Evolutionary conservation across 2,113 vertebrate genomes (phyloP).

Genomic region (Chaetops frenatus): DNA sequence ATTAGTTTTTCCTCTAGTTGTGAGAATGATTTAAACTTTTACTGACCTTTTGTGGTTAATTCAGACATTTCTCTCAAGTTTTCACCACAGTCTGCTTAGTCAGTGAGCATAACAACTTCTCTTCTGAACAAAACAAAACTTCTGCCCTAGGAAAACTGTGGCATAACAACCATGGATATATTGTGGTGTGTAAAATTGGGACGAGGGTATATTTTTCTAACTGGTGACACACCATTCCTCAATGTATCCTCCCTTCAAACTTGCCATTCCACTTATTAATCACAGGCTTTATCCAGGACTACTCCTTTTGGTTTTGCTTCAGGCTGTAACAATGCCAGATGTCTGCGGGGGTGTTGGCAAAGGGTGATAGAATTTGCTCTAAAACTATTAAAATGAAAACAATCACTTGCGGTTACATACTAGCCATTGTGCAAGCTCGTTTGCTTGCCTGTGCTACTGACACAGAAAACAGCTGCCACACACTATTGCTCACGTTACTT

Average conservation of each 20-base stretch:
- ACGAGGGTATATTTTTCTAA: background rate
- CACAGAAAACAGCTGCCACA: background rate
- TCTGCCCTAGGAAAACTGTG: background rate
- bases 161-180: background rate
- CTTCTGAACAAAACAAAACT: background rate
- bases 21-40: slow-evolving; percentile 17
- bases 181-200: background rate
- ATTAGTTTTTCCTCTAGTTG: background rate
- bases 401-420: background rate
- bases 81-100: background rate
- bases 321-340: background rate
- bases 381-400: background rate
- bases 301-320: background rate
- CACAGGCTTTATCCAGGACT: background rate
- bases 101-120: background rate
- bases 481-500: background rate
- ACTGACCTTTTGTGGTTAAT: background rate
- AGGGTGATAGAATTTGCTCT: background rate
- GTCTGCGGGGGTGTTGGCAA: background rate
- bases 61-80: background rate
- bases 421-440: accelerated
- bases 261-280: background rate
- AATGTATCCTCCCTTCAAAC: background rate
- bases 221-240: background rate
- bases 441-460: background rate